These are phyloP conservation scores for Protaetia brevitarsis DNA, from an alignment of 1,140 invertebrate genomes.

Conservation along the genomic window DNA sequence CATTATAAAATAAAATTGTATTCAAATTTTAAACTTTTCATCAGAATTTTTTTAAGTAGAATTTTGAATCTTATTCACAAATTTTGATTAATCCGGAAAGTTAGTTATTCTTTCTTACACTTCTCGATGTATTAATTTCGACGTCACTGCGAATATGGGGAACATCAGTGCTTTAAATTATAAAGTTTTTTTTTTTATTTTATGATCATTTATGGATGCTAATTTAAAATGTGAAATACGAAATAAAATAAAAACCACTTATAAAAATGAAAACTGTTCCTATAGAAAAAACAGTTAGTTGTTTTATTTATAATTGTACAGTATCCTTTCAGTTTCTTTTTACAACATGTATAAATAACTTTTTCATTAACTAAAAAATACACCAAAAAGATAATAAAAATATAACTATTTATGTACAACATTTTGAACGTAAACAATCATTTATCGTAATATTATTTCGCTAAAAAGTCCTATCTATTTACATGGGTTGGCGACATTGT, in stretches of 20 bases:
- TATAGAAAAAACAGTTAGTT: conserved; percentile 20
- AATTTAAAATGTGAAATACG: neutral
- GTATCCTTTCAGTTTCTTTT: neutral
- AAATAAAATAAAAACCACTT: conserved; percentile 22
- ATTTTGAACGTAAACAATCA: conserved; percentile 2
- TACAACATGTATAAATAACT: conserved; percentile 24
- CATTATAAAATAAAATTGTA: too few relatives aligned
- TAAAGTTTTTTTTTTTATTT: too few relatives aligned
- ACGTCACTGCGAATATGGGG: too few relatives aligned
- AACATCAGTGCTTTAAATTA: too few relatives aligned
- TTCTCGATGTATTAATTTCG: too few relatives aligned
- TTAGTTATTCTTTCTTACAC: too few relatives aligned
- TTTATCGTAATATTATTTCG: conserved; percentile 8
- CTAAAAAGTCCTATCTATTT: conserved; percentile 20
- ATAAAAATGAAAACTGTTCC: conserved; percentile 14
- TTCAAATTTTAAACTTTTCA: too few relatives aligned
- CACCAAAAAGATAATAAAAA: conserved; percentile 24
- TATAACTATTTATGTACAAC: conserved; percentile 19
- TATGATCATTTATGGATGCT: neutral
- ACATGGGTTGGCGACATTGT: conserved; percentile 2
- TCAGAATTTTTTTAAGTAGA: too few relatives aligned
- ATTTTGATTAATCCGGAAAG: too few relatives aligned
- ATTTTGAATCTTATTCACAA: too few relatives aligned
- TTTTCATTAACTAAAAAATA: conserved; percentile 19
- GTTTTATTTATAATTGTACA: conserved; percentile 18